These are phyloP conservation scores for Bungarus multicinctus DNA, from an alignment of 2,113 vertebrate species.

Conservation along the genomic window DNA sequence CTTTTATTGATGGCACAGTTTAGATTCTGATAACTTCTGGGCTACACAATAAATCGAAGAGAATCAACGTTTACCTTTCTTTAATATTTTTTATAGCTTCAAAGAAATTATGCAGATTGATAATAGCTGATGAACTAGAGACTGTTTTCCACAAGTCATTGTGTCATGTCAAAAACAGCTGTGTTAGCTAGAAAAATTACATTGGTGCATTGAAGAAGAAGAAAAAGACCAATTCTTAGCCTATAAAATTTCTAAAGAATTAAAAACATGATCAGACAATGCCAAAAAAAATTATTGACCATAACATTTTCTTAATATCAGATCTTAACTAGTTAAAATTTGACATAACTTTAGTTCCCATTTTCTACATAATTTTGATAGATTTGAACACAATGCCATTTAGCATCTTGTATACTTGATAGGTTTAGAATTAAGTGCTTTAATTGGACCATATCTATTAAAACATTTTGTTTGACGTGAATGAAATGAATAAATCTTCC, in stretches of 20 bases:
- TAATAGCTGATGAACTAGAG: slow-evolving; percentile 51
- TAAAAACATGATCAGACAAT: not conserved
- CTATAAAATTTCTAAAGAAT: slow-evolving; percentile 2
- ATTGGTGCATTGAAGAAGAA: slow-evolving; percentile 20
- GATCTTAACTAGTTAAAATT: not conserved
- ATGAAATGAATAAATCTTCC: not conserved
- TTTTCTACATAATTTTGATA: not conserved
- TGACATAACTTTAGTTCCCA: not conserved
- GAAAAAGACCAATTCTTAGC: not conserved
- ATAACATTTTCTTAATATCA: not conserved
- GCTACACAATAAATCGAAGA: slow-evolving; percentile 31
- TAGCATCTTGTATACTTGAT: not conserved
- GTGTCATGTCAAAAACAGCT: slow-evolving; percentile 17
- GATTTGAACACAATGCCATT: not conserved
- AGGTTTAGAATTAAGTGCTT: not conserved
- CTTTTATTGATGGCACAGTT: slow-evolving; percentile 51
- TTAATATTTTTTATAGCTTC: slow-evolving; percentile 51
- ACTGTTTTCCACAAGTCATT: slow-evolving; percentile 33
- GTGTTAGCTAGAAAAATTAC: slow-evolving; percentile 39
- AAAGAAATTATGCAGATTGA: slow-evolving; percentile 56
- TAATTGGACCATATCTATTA: not conserved
- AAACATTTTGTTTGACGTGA: not conserved
- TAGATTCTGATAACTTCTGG: slow-evolving; percentile 31
- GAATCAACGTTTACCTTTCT: slow-evolving; percentile 27
- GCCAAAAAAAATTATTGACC: not conserved